Base-by-base conservation (phyloP, 2,113 vertebrate genomes). In the Nyctibius bracteatus region DNA sequence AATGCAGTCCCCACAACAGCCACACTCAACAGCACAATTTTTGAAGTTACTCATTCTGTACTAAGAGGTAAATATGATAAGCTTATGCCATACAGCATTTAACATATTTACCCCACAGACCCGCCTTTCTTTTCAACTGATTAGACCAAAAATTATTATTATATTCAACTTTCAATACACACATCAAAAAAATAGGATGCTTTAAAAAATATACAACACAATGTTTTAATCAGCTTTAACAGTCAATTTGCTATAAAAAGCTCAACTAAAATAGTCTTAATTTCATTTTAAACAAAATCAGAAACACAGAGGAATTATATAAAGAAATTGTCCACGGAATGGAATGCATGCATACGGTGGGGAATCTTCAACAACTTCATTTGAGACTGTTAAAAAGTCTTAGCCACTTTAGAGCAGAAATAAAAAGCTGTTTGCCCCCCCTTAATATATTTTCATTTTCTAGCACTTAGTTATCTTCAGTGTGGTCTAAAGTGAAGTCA, bases 161-260 rank as follows among this genome's bases (percentile, higher is more conserved):
- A 96, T 80, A 96, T 75, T 85, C 95, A 93, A 94, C 85, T 95
- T 97, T 96, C 90, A 97, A 96, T 92, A 98, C 86, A 80, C 97
- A 98, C 96, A 86, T 80, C 91, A 92, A 96, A 96, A 97, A 97
- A 97, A 98, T 94, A 96, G 96, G 95, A 98, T 96, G 93, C 92
- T 97, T 98, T 98, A 97, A 98, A 98, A 97, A 97, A 98, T 97
- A 98, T 97, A 97, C 96, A 98, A 98, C 96, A 98, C 97, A 90
- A 97, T 91, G 89, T 97, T 96, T 87, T 94, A 93, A 96, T 96
- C 55, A 66, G 94, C 96, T 97, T 97, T 98, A 98, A 97, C 88
- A 96, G 96, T 97, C 94, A 95, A 72, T 70, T 97, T 96, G 92
- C 97, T 98, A 98, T 97, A 98, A 98, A 98, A 98, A 95, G 95